These are phyloP conservation scores for Alaudala cheleensis DNA, from an alignment of 2,113 vertebrate genomes.

Conservation along the genomic window DNA sequence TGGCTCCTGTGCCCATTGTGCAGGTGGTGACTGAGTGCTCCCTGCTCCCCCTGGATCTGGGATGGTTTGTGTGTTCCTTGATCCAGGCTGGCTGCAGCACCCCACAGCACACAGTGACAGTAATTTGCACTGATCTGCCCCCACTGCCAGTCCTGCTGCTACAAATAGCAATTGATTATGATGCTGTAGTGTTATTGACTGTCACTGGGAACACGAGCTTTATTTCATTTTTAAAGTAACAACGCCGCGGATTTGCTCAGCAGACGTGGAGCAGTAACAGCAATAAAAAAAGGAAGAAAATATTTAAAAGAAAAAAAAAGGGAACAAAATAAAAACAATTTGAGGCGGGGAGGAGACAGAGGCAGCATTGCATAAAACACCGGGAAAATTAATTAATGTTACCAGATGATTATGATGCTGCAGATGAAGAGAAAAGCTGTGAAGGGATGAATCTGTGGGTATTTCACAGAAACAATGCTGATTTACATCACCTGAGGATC, in stretches of 20 bases:
- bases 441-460: not conserved
- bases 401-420: not conserved
- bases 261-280: not conserved
- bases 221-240: slow-evolving; percentile 81
- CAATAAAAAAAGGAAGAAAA: not conserved
- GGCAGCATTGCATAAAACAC: not conserved
- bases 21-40: slow-evolving; percentile 81
- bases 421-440: not conserved
- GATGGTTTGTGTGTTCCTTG: slow-evolving; percentile 83
- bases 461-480: not conserved
- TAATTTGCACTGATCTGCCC: slow-evolving; percentile 94
- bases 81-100: slow-evolving; percentile 79
- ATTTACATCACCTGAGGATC: not conserved
- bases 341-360: not conserved
- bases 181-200: slow-evolving; percentile 91
- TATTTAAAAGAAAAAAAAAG: not conserved
- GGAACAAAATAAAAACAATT: not conserved
- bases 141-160: slow-evolving; percentile 88
- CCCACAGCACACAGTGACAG: slow-evolving; percentile 83
- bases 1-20: not conserved
- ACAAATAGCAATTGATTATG: slow-evolving; percentile 98
- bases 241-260: slow-evolving; percentile 66
- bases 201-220: slow-evolving; percentile 75
- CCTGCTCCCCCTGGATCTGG: slow-evolving; percentile 74
- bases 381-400: not conserved